Conservation (phyloP, 2,113 vertebrate genomes). For the Melierax canorus region DNA sequence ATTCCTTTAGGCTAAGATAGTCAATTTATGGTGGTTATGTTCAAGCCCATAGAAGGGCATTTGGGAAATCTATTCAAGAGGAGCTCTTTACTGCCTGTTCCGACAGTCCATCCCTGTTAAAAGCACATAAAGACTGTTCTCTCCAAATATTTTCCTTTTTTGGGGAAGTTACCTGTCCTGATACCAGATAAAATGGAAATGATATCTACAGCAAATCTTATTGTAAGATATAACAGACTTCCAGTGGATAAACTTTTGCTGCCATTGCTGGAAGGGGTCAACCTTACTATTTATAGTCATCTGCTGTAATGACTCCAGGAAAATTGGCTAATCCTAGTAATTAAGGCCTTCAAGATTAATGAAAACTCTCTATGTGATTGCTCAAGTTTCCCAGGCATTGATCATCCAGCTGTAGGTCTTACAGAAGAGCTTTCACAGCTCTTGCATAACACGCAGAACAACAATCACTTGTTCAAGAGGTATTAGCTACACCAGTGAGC, state of each 20-base stretch:
- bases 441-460: neutral
- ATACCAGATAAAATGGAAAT: neutral
- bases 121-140: neutral
- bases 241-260: neutral
- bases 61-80: neutral
- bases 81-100: neutral
- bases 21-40: neutral
- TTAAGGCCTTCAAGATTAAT: constrained; percentile 14
- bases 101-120: neutral
- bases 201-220: neutral
- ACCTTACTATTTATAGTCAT: neutral
- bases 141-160: neutral
- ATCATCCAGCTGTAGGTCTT: neutral
- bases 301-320: neutral
- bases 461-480: neutral
- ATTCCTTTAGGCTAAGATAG: neutral
- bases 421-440: neutral
- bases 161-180: neutral
- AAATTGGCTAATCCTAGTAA: neutral
- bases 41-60: neutral
- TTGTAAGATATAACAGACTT: neutral
- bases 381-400: neutral
- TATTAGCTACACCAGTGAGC: neutral
- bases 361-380: neutral
- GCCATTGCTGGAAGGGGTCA: neutral